These are phyloP conservation scores for Heliconius eleuchia DNA, from an alignment of 1,140 invertebrate species.

Conservation along the genomic window DNA sequence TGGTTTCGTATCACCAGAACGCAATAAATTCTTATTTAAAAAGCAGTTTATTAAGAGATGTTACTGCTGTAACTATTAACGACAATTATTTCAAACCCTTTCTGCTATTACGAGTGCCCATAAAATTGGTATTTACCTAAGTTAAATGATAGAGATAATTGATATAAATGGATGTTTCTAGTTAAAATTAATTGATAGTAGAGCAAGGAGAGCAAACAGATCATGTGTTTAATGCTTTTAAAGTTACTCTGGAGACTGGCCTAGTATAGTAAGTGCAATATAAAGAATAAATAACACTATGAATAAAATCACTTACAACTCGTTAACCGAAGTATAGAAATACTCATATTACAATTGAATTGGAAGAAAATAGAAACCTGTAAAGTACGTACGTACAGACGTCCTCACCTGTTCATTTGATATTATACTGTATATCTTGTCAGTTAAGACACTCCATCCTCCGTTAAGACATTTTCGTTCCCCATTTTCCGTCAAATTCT, in stretches of 20 bases:
- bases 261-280: neutral
- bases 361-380: too few species aligned
- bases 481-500: too few species aligned
- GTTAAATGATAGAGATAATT: conserved; percentile 71
- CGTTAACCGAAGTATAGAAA: too few species aligned
- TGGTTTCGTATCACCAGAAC: neutral
- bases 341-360: too few species aligned
- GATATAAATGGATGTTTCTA: conserved; percentile 77
- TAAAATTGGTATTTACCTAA: conserved; percentile 77
- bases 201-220: conserved; percentile 26
- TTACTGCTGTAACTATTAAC: conserved; percentile 13
- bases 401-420: too few species aligned
- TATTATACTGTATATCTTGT: too few species aligned
- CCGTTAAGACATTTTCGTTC: too few species aligned
- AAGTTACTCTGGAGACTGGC: neutral
- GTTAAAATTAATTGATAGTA: conserved; percentile 64
- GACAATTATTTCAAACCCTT: conserved; percentile 48
- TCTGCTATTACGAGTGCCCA: conserved; percentile 53
- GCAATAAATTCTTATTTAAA: conserved; percentile 67
- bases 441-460: too few species aligned
- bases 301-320: too few species aligned
- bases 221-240: neutral
- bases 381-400: too few species aligned
- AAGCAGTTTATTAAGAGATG: conserved; percentile 30
- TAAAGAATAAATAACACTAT: neutral